phyloP scores from a whole-genome alignment of 2,113 vertebrate genomes.

The Lasiurus borealis region DNA sequence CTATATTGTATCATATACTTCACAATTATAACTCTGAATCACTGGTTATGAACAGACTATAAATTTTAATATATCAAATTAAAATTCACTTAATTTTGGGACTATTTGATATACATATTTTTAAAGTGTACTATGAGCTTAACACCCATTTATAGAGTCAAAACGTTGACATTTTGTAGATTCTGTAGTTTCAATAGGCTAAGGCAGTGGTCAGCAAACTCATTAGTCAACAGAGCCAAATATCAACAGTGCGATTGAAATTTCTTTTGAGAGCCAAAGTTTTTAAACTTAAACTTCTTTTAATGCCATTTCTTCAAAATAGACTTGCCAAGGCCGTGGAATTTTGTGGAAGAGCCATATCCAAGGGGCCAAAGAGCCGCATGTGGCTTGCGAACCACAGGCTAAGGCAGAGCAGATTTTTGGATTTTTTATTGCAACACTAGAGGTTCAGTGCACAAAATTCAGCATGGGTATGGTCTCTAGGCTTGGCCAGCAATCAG shows the following conservation, averaged over 20 bases:
- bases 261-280: no score
- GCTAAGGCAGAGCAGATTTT: neutral
- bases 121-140: neutral
- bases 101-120: neutral
- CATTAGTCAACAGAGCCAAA: no score
- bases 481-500: no score
- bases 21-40: neutral
- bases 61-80: neutral
- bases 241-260: no score
- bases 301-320: no score
- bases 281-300: no score
- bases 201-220: neutral
- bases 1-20: neutral
- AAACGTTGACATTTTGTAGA: constrained; percentile 16
- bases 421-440: constrained; percentile 10
- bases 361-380: no score
- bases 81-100: constrained; percentile 11
- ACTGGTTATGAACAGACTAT: neutral
- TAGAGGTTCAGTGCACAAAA: no score
- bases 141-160: neutral
- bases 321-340: no score
- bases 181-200: neutral
- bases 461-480: no score
- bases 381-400: no score
- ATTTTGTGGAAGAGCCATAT: no score